A percentile compares a stretch with the other conserved stretches of the same genome.
These are phyloP conservation scores for Chrysaora quinquecirrha DNA, from an alignment of 30 jellyfish, hydroid and myxozoan genomes.

Conservation along the genomic window DNA sequence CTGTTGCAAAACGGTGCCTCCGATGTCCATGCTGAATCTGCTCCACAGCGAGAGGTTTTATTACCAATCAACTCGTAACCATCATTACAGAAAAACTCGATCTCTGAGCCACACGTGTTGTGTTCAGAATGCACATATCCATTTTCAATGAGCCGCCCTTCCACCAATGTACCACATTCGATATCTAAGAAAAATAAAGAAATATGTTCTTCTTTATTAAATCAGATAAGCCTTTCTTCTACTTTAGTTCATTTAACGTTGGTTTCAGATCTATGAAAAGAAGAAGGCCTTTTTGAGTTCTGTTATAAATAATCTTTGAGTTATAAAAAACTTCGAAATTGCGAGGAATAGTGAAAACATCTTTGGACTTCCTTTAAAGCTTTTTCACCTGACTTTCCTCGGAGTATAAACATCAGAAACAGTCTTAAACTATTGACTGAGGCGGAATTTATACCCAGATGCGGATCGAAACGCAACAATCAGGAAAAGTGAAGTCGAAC, in stretches of 20 bases:
- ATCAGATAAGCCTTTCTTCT: too few species aligned
- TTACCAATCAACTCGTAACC: constrained; percentile 46
- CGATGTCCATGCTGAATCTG: constrained; percentile 43
- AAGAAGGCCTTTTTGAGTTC: background rate
- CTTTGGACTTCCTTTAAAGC: too few species aligned
- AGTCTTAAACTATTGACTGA: too few species aligned
- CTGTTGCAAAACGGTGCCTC: background rate
- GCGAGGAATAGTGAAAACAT: too few species aligned
- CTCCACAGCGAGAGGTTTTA: constrained; percentile 10
- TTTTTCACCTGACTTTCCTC: too few species aligned
- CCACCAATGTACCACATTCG: constrained; percentile 34
- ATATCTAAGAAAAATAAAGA: constrained; percentile 14
- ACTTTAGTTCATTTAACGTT: too few species aligned
- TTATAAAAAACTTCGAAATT: background rate
- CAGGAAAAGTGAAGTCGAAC: too few species aligned
- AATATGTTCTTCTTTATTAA: background rate
- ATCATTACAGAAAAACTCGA: constrained; percentile 23
- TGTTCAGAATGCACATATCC: constrained; percentile 16
- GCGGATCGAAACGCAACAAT: too few species aligned
- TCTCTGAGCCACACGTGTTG: constrained; percentile 37
- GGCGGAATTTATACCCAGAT: too few species aligned
- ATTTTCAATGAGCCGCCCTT: constrained; percentile 28
- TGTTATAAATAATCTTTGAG: background rate
- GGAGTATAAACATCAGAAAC: too few species aligned
- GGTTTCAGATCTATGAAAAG: background rate